A percentile compares a stretch with the other conserved stretches of the same genome.
phyloP scores from a whole-genome alignment of 1,140 invertebrate species.

The Euwallacea similis region DNA sequence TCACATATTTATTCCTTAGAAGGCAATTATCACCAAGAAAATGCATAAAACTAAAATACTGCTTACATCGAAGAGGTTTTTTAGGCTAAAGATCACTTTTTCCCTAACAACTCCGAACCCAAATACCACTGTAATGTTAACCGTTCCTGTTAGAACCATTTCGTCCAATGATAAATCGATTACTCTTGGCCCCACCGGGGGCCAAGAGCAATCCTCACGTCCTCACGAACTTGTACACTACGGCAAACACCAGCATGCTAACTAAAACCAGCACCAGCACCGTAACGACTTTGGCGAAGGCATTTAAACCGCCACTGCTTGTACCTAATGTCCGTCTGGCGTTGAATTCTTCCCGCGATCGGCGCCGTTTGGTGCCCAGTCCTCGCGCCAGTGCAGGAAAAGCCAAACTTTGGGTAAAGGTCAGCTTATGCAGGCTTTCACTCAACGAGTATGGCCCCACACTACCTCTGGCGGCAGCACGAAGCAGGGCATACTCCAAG shows the following conservation, averaged over 20 bases:
- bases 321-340: conserved; percentile 60
- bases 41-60: too few relatives aligned
- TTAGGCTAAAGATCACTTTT: too few relatives aligned
- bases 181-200: conserved; percentile 53
- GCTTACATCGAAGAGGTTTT: too few relatives aligned
- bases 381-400: conserved; percentile 73
- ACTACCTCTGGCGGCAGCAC: conserved; percentile 69
- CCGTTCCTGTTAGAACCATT: conserved; percentile 20
- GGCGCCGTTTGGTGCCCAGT: conserved; percentile 65
- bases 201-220: conserved; percentile 76
- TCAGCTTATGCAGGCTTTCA: conserved; percentile 73
- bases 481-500: conserved; percentile 68
- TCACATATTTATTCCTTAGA: too few relatives aligned
- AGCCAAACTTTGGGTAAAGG: conserved; percentile 73
- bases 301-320: conserved; percentile 66
- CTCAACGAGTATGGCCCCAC: conserved; percentile 72
- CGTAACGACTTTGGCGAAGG: conserved; percentile 71
- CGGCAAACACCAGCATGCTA: conserved; percentile 72
- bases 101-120: too few relatives aligned
- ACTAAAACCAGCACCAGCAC: conserved; percentile 70
- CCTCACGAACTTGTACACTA: conserved; percentile 74
- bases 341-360: conserved; percentile 58
- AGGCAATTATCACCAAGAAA: too few relatives aligned
- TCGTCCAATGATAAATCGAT: conserved; percentile 38
- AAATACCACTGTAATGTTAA: too few relatives aligned